Evolutionary conservation across 2,113 vertebrate species (phyloP).

Genomic region (Polypterus bichir): DNA sequence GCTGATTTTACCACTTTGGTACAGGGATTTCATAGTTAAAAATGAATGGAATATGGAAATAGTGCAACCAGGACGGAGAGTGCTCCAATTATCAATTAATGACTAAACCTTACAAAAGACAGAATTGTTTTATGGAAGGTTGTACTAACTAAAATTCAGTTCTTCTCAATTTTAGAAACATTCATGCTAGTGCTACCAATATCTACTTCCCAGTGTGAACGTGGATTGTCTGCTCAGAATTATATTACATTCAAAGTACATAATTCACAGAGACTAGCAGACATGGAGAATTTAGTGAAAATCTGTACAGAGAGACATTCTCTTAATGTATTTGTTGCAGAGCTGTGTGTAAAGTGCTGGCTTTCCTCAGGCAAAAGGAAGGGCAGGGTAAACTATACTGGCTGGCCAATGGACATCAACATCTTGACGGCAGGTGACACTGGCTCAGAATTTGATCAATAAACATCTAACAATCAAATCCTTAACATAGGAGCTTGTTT

Average conservation of each 20-base stretch:
- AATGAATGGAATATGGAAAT: slow-evolving; percentile 4
- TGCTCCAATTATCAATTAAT: slow-evolving; percentile 1
- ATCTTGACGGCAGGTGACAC: slow-evolving; percentile 1
- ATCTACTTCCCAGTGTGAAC: slow-evolving; percentile 1
- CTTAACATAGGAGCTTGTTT: no score
- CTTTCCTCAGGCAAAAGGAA: slow-evolving; percentile 5
- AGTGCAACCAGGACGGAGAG: slow-evolving; percentile 1
- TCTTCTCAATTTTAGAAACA: slow-evolving; percentile 1
- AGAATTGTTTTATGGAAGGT: slow-evolving; percentile 2
- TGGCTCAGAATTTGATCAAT: slow-evolving; percentile 1
- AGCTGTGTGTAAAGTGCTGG: slow-evolving; percentile 8
- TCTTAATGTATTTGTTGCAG: slow-evolving; percentile 6
- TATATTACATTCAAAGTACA: slow-evolving; percentile 5
- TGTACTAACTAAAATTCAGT: slow-evolving; percentile 1
- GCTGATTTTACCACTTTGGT: neutral
- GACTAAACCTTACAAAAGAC: slow-evolving; percentile 6
- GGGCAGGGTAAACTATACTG: slow-evolving; percentile 7
- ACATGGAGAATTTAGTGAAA: slow-evolving; percentile 2
- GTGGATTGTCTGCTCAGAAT: slow-evolving; percentile 11
- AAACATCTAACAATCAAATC: neutral
- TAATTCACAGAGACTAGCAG: neutral
- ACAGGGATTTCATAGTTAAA: slow-evolving; percentile 6
- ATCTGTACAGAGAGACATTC: slow-evolving; percentile 8
- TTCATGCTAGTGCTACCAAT: slow-evolving; percentile 3
- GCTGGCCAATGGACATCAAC: slow-evolving; percentile 8